Base-by-base conservation (phyloP, 2,113 vertebrate species). In the Pagrus major region DNA sequence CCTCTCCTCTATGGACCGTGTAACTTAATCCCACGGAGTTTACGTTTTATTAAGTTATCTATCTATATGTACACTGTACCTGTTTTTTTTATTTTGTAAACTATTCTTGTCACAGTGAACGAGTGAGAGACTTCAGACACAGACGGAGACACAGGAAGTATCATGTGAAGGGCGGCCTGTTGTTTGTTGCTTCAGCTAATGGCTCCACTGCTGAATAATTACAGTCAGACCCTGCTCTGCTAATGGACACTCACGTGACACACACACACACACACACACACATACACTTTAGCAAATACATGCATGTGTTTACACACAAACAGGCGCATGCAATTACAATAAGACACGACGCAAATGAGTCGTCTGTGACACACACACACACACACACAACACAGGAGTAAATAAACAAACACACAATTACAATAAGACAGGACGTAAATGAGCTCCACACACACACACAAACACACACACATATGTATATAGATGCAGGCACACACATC, bases 131-230 rank as follows among this genome's bases (percentile, higher is more conserved):
- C n/a, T 74, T 63, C 25, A 4, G 56, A 52, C 55, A 31, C 39
- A 41, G 5, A 68, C n/a, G 14, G 2, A 74, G 49, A 85, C 49
- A 77, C 64, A 68, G 79, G 80, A 84, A 87, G 88, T 78, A 2
- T 3, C 51, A 86, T 37, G 58, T 15, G 41, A 60, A 73, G 76
- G 41, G 33, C 6, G 16, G 56, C 64, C 35, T 29, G 75, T 58
- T 82, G 77, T 84, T 88, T 81, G 82, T 76, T 84, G 71, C 71
- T 74, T 66, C 78, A 51, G 79, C 85, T 92, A 92, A 94, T 91
- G 83, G 86, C 78, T 78, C 56, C 80, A 71, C 68, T 68, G 84
- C 75, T 87, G 76, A 93, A 91, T 92, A 84, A 93, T 91, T 90
- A 91, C 77, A 88, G 66, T 51, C 69, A 49, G 54, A 56, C 65